Evolutionary conservation across 2,888 invertebrate species (phyloP).

Genomic region (Zhuqinia jingwanae): DNA sequence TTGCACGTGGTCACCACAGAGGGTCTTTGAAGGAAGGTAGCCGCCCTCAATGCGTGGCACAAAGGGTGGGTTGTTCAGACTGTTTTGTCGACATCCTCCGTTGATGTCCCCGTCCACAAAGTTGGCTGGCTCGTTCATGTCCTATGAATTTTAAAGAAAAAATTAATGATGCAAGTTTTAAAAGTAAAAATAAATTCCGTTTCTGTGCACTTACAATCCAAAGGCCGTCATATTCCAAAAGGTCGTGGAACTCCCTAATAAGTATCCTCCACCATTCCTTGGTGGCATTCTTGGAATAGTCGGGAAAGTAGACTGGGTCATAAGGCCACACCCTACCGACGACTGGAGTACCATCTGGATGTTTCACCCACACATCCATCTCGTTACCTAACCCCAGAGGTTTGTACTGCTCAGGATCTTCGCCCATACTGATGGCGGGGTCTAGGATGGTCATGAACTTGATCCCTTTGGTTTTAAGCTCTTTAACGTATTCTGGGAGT

Average conservation of each 20-base stretch:
- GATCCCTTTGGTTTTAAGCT: slow-evolving; percentile 84
- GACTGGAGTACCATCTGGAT: slow-evolving; percentile 71
- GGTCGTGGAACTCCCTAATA: slow-evolving; percentile 85
- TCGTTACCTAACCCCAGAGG: slow-evolving; percentile 76
- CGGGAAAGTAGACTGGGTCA: slow-evolving; percentile 85
- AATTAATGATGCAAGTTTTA: neutral
- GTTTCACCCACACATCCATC: slow-evolving; percentile 79
- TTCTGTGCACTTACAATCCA: slow-evolving; percentile 83
- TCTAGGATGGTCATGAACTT: slow-evolving; percentile 77
- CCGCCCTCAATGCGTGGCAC: slow-evolving; percentile 82
- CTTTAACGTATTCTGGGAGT: slow-evolving; percentile 86
- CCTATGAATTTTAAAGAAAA: slow-evolving; percentile 36
- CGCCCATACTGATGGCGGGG: slow-evolving; percentile 75
- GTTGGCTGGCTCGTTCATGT: slow-evolving; percentile 95
- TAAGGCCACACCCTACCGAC: slow-evolving; percentile 68
- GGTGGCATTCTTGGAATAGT: slow-evolving; percentile 89
- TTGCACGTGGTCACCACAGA: slow-evolving; percentile 91
- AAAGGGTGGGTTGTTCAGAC: slow-evolving; percentile 87
- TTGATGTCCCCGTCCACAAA: slow-evolving; percentile 82
- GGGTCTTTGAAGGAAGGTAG: slow-evolving; percentile 83
- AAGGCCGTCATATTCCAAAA: slow-evolving; percentile 88
- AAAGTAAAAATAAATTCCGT: neutral
- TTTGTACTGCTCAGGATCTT: slow-evolving; percentile 70
- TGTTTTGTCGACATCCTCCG: slow-evolving; percentile 83
- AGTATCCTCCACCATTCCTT: slow-evolving; percentile 87